Evolutionary conservation across 2,888 invertebrate genomes (phyloP).

Genomic region (Cryptus viduatorius): DNA sequence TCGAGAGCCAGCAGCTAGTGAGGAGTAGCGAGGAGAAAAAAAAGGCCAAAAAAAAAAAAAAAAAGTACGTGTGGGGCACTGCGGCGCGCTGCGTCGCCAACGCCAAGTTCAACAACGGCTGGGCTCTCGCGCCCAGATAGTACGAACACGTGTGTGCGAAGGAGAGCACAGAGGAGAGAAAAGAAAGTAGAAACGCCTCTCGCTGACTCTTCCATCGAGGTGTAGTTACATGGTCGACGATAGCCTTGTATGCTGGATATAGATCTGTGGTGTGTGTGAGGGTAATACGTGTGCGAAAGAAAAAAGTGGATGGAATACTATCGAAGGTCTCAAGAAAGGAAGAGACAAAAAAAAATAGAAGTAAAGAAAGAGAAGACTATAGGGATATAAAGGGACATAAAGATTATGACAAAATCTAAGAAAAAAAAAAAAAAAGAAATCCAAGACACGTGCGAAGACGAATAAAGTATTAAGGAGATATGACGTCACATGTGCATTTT

Average conservation of each 20-base stretch:
- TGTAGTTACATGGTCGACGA: constrained; percentile 36
- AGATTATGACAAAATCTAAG: constrained; percentile 12
- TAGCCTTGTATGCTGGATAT: constrained; percentile 20
- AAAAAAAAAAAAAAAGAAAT: constrained; percentile 6
- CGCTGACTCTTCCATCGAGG: constrained; percentile 11
- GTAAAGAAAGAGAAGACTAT: not conserved
- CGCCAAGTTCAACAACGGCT: constrained; percentile 42
- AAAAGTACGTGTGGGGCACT: constrained; percentile 43
- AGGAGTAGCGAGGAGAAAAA: constrained; percentile 1
- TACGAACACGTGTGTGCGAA: not conserved
- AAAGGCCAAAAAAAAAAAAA: not conserved
- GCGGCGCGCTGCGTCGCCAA: constrained; percentile 61
- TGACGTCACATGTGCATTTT: not conserved
- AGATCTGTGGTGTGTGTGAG: not conserved
- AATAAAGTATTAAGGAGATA: not conserved
- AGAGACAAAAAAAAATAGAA: constrained; percentile 1
- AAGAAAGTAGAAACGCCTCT: constrained; percentile 3
- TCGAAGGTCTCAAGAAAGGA: constrained; percentile 28
- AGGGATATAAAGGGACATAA: constrained; percentile 11
- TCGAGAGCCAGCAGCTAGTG: constrained; percentile 6
- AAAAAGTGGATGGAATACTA: constrained; percentile 3
- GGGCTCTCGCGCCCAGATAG: not conserved
- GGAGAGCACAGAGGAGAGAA: not conserved
- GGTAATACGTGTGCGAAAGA: not conserved
- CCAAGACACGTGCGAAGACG: not conserved